Percentiles rank a stretch among this genome's conserved stretches.
Evolutionary conservation across 2,113 vertebrate genomes (phyloP).

Genomic region (Arvicanthis niloticus): DNA sequence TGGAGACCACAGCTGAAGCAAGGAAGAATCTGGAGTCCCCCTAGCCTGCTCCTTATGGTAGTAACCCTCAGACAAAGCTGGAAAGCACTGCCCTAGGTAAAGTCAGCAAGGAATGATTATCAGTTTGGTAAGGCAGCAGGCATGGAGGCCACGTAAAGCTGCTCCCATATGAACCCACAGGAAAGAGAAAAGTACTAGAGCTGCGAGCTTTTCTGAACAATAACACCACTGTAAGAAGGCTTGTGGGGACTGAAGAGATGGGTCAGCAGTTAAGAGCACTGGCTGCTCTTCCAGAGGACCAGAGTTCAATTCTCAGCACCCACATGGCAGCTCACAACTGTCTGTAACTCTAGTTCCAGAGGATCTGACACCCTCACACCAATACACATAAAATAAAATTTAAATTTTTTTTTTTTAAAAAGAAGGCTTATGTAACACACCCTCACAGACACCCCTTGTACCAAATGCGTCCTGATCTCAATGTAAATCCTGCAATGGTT

Average conservation of each 20-base stretch:
- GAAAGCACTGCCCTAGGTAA: neutral
- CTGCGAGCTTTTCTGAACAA: slow-evolving; percentile 1
- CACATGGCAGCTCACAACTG: no score
- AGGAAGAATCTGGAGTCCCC: neutral
- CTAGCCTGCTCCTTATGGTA: neutral
- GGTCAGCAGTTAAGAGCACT: no score
- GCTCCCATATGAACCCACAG: neutral
- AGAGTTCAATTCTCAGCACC: no score
- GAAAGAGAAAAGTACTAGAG: neutral
- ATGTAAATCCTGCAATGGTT: neutral
- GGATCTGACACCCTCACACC: no score
- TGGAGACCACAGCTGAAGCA: neutral
- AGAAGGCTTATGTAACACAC: neutral
- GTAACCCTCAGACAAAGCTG: neutral
- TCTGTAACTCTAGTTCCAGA: no score
- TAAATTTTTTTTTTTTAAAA: neutral
- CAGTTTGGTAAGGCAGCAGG: neutral
- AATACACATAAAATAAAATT: no score
- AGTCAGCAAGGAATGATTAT: neutral
- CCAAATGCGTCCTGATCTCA: neutral
- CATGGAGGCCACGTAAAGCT: neutral
- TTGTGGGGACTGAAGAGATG: neutral
- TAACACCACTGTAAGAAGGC: neutral
- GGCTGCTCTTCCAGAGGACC: no score
- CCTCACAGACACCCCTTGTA: neutral